A percentile compares a stretch with the other conserved stretches of the same genome.
These are phyloP conservation scores for Ips nitidus DNA, from an alignment of 1,140 invertebrate genomes.

Conservation along the genomic window DNA sequence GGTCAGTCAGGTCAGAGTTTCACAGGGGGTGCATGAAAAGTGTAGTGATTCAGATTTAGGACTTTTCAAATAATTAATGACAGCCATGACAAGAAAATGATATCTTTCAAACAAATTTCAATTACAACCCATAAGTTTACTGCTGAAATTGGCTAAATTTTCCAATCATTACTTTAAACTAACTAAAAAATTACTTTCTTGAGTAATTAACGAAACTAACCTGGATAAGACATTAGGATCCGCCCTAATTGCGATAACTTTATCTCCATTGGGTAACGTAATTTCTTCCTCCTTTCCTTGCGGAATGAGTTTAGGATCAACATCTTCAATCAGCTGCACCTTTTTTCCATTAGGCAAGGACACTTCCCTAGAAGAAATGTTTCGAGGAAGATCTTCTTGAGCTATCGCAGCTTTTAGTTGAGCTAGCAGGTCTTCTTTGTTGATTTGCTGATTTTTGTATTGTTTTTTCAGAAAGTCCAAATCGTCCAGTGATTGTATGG, in stretches of 20 bases:
- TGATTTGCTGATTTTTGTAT: constrained; percentile 51
- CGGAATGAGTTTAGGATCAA: constrained; percentile 63
- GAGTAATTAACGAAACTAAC: not conserved
- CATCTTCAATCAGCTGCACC: constrained; percentile 69
- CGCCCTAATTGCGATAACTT: constrained; percentile 69
- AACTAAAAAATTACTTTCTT: not conserved
- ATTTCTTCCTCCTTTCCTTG: constrained; percentile 61
- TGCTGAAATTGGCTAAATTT: too few relatives aligned
- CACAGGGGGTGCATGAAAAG: too few relatives aligned
- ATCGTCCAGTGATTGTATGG: constrained; percentile 47
- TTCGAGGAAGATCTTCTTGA: constrained; percentile 62
- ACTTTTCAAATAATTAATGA: too few relatives aligned
- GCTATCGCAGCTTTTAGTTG: constrained; percentile 70
- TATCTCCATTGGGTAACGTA: constrained; percentile 71
- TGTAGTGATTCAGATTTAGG: too few relatives aligned
- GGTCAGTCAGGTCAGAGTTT: too few relatives aligned
- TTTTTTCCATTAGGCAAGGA: constrained; percentile 73
- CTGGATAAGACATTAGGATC: constrained; percentile 57
- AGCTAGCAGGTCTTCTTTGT: constrained; percentile 64
- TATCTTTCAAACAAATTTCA: too few relatives aligned
- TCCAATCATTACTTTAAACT: too few relatives aligned
- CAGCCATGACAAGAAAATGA: too few relatives aligned
- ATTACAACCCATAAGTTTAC: too few relatives aligned
- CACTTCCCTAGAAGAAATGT: constrained; percentile 71
- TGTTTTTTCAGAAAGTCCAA: constrained; percentile 49